phyloP scores from a whole-genome alignment of 2,113 vertebrate species.

The Gambusia affinis region DNA sequence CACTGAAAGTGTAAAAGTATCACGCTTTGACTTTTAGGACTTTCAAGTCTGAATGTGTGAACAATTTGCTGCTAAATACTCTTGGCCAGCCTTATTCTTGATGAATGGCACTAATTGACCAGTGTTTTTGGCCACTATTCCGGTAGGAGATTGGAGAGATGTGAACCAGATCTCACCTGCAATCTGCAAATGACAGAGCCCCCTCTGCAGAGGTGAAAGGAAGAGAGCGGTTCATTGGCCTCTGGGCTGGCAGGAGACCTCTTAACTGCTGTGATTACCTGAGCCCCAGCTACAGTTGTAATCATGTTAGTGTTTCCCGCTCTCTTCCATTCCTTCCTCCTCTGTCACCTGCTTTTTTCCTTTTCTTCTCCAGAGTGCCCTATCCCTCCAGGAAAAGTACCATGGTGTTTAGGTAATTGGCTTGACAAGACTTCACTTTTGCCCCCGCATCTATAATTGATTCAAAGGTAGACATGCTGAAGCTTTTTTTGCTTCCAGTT shows the following conservation, averaged over 20 bases:
- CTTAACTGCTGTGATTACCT: conserved; percentile 70
- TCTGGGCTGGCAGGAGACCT: conserved; percentile 65
- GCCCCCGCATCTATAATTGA: conserved; percentile 26
- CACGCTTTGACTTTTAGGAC: not conserved
- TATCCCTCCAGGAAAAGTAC: conserved; percentile 34
- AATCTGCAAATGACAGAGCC: conserved; percentile 63
- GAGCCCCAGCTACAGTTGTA: conserved; percentile 52
- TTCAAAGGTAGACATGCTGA: conserved; percentile 17
- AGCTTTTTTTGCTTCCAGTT: conserved; percentile 2
- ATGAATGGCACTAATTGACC: conserved; percentile 74
- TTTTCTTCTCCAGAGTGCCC: conserved; percentile 23
- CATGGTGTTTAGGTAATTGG: conserved; percentile 47
- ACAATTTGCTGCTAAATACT: conserved; percentile 19
- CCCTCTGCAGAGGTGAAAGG: conserved; percentile 40
- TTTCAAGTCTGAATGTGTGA: not conserved
- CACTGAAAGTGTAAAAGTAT: not conserved
- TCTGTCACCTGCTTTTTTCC: conserved; percentile 1
- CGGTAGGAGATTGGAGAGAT: conserved; percentile 38
- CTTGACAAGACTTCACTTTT: conserved; percentile 36
- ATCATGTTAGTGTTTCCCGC: conserved; percentile 58
- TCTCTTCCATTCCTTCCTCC: conserved; percentile 24
- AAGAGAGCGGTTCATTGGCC: conserved; percentile 54
- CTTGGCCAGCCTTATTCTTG: conserved; percentile 21
- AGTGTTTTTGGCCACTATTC: conserved; percentile 45
- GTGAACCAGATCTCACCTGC: conserved; percentile 64